phyloP scores from a whole-genome alignment of 53 echinoderm and acorn worm genomes.

The Arbacia lixula region DNA sequence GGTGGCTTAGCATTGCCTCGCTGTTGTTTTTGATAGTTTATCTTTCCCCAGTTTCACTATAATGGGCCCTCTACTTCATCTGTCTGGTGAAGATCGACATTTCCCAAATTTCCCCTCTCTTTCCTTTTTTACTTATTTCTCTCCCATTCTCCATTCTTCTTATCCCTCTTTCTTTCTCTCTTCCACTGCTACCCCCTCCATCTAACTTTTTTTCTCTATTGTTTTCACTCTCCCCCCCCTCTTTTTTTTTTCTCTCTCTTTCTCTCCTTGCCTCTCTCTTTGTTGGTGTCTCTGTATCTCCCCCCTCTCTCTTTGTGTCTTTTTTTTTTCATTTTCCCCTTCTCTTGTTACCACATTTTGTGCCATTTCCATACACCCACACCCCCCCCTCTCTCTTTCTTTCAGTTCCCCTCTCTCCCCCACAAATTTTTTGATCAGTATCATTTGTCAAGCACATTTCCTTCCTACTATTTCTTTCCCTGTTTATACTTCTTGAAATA shows the following conservation, averaged over 20 bases:
- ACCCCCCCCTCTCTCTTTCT: background rate
- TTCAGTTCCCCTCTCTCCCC: constrained; percentile 15
- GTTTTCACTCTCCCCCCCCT: background rate
- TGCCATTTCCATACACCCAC: background rate
- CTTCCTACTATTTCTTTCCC: too few relatives aligned
- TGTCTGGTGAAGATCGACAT: too few relatives aligned
- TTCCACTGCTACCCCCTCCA: background rate
- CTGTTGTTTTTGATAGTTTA: too few relatives aligned
- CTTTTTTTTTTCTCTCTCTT: background rate
- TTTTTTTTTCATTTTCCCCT: background rate
- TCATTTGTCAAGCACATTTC: too few relatives aligned
- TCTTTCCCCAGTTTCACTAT: too few relatives aligned
- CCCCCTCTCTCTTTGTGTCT: too few relatives aligned
- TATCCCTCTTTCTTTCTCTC: background rate
- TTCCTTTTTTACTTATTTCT: background rate
- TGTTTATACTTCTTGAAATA: too few relatives aligned
- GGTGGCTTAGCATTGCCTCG: too few relatives aligned
- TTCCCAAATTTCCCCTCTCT: background rate
- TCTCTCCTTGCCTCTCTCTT: background rate
- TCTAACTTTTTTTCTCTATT: background rate
- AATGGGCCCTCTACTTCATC: too few relatives aligned
- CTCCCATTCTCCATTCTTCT: background rate
- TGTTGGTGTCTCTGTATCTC: background rate
- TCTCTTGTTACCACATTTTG: background rate
- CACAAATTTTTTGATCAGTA: too few relatives aligned